Base-by-base conservation (phyloP, 1,140 invertebrate species). In the Dolichoris vasculosae region DNA sequence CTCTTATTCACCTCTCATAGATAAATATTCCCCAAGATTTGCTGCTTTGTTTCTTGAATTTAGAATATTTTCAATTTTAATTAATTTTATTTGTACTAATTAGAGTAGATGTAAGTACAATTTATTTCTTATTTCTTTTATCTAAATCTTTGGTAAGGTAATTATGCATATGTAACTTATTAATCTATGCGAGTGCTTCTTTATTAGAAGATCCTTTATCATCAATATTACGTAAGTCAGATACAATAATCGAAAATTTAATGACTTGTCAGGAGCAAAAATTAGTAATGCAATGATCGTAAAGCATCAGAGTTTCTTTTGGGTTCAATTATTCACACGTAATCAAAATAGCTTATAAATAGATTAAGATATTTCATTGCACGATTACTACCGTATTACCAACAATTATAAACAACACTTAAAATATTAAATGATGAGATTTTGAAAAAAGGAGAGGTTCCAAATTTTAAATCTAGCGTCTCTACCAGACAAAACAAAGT, bases 241-340 rank as follows among this genome's bases (percentile, higher is more conserved):
- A 77, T 23, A 55, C n/a, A 8, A 77, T 77, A 51, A 51, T 77
- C 2, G 43, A 77, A 55, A 77, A 13, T 55, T 77, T 35, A 55
- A 77, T 38, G 75, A 77, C 43, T 77, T 4, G 46, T 77, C 46
- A 17, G 3, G 30, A 55, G 55, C 8, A 11, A 77, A 77, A 77
- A 13, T 51, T 51, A 51, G n/a, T 32, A n/a, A 76, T 30, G 26
- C 35, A 35, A 1, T n/a, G n/a, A 77, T 51, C n/a, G 69, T 43
- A 77, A 77, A 46, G 9, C 23, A 77, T 35, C 8, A 0, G 46
- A 30, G 46, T 17, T 77, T 51, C n/a, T n/a, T 77, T 17, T 20
- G 40, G 13, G 38, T 73, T 73, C 38, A 20, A 73, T 73, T 43
- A 73, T 26, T 43, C 20, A 43, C 69, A 43, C 26, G 23, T 73